Conservation (phyloP, 2,888 invertebrate species). For the Sclerodermus sp. region DNA sequence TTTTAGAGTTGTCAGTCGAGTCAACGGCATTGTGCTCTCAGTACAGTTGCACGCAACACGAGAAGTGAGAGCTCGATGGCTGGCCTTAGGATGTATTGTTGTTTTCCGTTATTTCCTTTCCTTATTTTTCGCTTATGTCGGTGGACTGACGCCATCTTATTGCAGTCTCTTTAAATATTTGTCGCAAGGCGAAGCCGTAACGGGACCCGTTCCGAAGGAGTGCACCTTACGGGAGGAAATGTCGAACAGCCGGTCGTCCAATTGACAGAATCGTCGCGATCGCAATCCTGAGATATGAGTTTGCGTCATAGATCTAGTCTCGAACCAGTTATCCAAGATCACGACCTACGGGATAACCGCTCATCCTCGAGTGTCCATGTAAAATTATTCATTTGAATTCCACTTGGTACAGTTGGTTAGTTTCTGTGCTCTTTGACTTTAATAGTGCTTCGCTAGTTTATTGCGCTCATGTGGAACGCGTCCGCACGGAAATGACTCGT, state of each 20-base stretch:
- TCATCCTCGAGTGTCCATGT: slow-evolving; percentile 37
- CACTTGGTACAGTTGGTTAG: slow-evolving; percentile 37
- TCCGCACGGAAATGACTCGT: background rate
- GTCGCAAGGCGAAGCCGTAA: too few relatives aligned
- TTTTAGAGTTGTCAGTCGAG: too few relatives aligned
- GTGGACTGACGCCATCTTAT: slow-evolving; percentile 25
- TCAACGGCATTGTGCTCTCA: too few relatives aligned
- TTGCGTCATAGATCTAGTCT: slow-evolving; percentile 38
- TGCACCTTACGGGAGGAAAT: background rate
- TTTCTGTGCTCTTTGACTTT: slow-evolving; percentile 34
- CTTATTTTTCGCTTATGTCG: background rate
- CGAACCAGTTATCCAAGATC: slow-evolving; percentile 22
- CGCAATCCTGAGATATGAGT: slow-evolving; percentile 31
- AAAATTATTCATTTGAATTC: slow-evolving; percentile 37
- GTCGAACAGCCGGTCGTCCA: slow-evolving; percentile 10
- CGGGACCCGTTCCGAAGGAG: too few relatives aligned
- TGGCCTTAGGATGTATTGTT: background rate
- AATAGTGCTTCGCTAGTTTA: slow-evolving; percentile 20
- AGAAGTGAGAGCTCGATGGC: background rate
- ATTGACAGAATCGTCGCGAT: slow-evolving; percentile 16
- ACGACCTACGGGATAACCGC: slow-evolving; percentile 24
- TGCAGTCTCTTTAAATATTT: background rate
- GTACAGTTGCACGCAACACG: background rate
- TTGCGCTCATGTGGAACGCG: background rate
- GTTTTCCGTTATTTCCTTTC: background rate